Evolutionary conservation across 2,888 invertebrate genomes (phyloP).

Genomic region (Drosophila cyrtoloma): DNA sequence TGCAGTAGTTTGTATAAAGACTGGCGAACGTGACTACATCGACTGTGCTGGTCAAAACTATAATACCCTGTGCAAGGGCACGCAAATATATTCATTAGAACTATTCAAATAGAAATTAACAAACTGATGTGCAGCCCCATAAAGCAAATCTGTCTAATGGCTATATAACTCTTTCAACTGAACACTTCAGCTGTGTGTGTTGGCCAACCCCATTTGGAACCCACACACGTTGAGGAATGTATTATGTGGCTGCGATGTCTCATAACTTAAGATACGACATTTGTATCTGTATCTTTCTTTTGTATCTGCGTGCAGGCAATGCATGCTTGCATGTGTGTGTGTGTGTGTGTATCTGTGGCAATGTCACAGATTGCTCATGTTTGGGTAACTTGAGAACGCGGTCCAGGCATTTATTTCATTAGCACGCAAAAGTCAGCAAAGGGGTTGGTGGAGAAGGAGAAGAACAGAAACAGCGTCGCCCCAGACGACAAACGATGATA

Average conservation of each 20-base stretch:
- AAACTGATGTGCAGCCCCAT: background rate
- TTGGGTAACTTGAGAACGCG: slow-evolving; percentile 73
- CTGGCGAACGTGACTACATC: background rate
- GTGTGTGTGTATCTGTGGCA: slow-evolving; percentile 29
- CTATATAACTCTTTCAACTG: slow-evolving; percentile 20
- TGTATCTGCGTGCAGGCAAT: slow-evolving; percentile 23
- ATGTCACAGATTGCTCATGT: slow-evolving; percentile 76
- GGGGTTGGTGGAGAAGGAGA: slow-evolving; percentile 13
- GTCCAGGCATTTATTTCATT: slow-evolving; percentile 81
- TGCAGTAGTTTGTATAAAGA: background rate
- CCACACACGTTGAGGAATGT: slow-evolving; percentile 76
- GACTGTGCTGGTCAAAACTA: background rate
- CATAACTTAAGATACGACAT: slow-evolving; percentile 66
- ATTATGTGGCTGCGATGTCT: slow-evolving; percentile 61
- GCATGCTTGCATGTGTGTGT: slow-evolving; percentile 23
- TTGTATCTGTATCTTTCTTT: slow-evolving; percentile 35
- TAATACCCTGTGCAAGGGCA: background rate
- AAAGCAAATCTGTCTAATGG: background rate
- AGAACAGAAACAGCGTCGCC: slow-evolving; percentile 5
- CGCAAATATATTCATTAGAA: background rate
- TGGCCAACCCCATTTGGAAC: slow-evolving; percentile 42
- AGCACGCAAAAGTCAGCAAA: slow-evolving; percentile 61
- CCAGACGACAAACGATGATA: slow-evolving; percentile 51
- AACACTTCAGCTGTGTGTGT: slow-evolving; percentile 8
- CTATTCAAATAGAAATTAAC: too few relatives aligned